Percentiles rank a stretch among this genome's conserved stretches.
Evolutionary conservation across 2,888 invertebrate genomes (phyloP).

Genomic region (Agrotis segetum): DNA sequence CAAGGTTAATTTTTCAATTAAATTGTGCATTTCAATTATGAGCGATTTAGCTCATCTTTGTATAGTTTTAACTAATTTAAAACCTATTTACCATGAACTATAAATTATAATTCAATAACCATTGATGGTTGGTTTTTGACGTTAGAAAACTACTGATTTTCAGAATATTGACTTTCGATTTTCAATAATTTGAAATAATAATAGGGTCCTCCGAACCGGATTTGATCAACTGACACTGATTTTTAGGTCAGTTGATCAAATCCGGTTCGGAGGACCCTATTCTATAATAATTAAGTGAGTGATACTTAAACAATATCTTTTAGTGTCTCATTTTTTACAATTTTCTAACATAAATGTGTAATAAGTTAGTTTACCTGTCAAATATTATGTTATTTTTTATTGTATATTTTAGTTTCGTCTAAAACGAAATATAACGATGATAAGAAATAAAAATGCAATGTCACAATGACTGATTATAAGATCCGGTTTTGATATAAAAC

Average conservation of each 20-base stretch:
- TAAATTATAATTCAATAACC: not conserved
- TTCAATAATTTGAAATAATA: not conserved
- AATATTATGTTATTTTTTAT: not conserved
- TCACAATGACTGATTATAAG: not conserved
- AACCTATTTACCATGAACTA: not conserved
- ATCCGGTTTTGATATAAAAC: not conserved
- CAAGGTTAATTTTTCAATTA: not conserved
- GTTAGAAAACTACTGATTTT: not conserved
- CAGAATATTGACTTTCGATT: not conserved
- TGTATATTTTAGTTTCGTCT: not conserved
- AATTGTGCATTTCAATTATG: not conserved
- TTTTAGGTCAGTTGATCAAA: no score
- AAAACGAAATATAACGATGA: not conserved
- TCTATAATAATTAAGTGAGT: not conserved
- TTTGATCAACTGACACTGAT: not conserved
- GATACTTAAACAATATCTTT: not conserved
- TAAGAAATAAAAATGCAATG: not conserved
- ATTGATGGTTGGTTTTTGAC: not conserved
- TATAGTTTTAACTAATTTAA: not conserved
- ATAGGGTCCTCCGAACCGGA: constrained; percentile 14
- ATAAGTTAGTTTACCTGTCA: not conserved
- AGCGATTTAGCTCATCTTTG: not conserved
- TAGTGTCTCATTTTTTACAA: not conserved
- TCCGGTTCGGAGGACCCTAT: no score
- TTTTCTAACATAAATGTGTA: not conserved